These are phyloP conservation scores for Sus scrofa DNA, from an alignment of 2,113 vertebrate species.

Conservation along the genomic window DNA sequence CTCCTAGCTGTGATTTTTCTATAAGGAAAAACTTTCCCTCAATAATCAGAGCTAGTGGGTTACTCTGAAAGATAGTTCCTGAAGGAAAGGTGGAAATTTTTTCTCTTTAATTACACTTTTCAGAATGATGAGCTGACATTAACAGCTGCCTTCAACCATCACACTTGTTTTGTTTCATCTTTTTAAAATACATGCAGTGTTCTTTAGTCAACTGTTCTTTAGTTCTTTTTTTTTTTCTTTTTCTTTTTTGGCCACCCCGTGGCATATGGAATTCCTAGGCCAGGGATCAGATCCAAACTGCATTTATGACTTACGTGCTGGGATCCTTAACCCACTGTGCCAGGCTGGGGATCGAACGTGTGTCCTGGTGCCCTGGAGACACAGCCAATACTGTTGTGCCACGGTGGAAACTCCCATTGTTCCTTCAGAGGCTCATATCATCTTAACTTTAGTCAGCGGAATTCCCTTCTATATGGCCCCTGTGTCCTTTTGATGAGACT, in stretches of 20 bases:
- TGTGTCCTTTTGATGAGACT: not conserved
- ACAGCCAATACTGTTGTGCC: too few species aligned
- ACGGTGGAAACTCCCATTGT: not conserved
- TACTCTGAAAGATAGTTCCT: not conserved
- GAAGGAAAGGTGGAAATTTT: not conserved
- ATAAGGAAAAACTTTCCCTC: not conserved
- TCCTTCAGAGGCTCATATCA: not conserved
- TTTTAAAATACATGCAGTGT: not conserved
- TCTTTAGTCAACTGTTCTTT: not conserved
- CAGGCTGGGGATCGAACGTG: too few species aligned
- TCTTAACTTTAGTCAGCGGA: not conserved
- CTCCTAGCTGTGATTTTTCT: not conserved
- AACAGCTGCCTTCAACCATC: not conserved
- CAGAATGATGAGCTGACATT: not conserved
- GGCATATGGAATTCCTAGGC: too few species aligned
- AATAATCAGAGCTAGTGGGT: not conserved
- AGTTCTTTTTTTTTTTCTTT: too few species aligned
- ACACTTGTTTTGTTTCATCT: not conserved
- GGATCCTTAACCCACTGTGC: too few species aligned
- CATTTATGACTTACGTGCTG: too few species aligned
- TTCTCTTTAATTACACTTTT: not conserved
- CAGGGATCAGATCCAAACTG: too few species aligned
- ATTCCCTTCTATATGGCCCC: not conserved
- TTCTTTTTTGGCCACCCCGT: too few species aligned
- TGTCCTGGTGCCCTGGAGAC: too few species aligned